Evolutionary conservation across 2,888 invertebrate species (phyloP), one percentile per base, ranked within the genome.

Genomic region (Drosophila conformis): DNA sequence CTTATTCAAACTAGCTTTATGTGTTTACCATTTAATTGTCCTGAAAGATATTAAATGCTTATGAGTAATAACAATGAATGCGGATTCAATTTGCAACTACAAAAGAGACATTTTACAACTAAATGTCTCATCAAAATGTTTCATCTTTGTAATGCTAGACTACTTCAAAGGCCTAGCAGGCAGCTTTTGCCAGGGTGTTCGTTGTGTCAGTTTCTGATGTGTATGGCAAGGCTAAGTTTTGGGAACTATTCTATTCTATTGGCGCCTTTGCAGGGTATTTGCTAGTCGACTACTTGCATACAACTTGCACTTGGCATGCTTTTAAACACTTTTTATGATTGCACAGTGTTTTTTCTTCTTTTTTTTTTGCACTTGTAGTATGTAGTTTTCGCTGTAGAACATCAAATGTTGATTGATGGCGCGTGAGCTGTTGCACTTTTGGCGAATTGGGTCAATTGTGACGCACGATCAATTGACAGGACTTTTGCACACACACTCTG

Each of bases 341-440:
- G 51, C 62, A 59, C 62, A 59, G 35, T 58, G 46, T 27, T 18
- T 51, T 21, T 25, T 25, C 4, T 4, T 36, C 18, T 6, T 35
- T 18, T 38, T 27, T 27, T 27, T 57, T 33, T 35, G 36, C 65
- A 61, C 25, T 72, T 61, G 63, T 27, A 11, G 27, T 49, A 7
- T 38, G 56, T 58, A 36, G 49, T 52, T 15, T 52, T 36, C 25
- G 56, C 38, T 59, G 68, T 54, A 21, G 66, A 58, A 62, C 62
- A 67, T 72, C 69, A 77, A 77, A 83, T 60, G 51, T 58, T 87
- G 82, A 89, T 84, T 85, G 84, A 84, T 89, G 84, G 89, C 82
- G 82, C 82, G 87, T 87, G 79, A 29, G 27, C 68, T 73, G 69
- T 54, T 68, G 42, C 57, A 69, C 54, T 68, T 64, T 59, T 60